Evolutionary conservation across 2,113 vertebrate genomes (phyloP).

Genomic region (Nanorana parkeri): DNA sequence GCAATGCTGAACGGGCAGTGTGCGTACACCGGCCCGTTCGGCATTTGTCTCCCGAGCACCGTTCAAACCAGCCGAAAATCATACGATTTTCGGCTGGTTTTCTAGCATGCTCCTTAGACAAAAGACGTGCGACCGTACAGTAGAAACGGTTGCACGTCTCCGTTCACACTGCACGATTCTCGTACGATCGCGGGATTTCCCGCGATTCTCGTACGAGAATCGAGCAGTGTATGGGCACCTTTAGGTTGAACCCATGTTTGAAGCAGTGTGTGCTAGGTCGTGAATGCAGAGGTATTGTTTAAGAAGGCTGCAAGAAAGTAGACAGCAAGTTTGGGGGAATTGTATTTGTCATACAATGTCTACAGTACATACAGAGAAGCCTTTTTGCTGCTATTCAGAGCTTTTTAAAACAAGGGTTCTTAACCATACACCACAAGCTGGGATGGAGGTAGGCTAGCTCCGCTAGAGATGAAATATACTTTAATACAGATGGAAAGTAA

Average conservation of each 20-base stretch:
- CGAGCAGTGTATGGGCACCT: no score
- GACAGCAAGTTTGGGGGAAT: slow-evolving; percentile 30
- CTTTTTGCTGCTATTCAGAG: slow-evolving; percentile 1
- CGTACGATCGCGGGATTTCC: no score
- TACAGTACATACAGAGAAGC: slow-evolving; percentile 33
- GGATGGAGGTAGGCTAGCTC: not conserved
- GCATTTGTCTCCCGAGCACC: no score
- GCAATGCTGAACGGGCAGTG: no score
- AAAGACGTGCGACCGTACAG: no score
- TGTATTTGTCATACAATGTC: slow-evolving; percentile 23
- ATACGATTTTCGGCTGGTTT: no score
- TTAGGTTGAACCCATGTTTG: not conserved
- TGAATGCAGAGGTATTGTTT: not conserved
- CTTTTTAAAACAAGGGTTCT: not conserved
- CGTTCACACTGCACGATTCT: no score
- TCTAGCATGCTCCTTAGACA: no score
- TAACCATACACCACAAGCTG: slow-evolving; percentile 3
- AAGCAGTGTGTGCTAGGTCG: not conserved
- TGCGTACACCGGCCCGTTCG: no score
- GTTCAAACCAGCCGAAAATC: no score
- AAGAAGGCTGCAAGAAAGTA: slow-evolving; percentile 5
- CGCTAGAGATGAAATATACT: not conserved
- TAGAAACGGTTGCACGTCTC: no score
- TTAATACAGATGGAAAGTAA: not conserved
- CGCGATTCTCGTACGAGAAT: no score